Percentiles rank a stretch among this genome's conserved stretches.
These are phyloP conservation scores for Melanotaenia nigrans DNA, from an alignment of 2,797 vertebrate species.

Conservation along the genomic window DNA sequence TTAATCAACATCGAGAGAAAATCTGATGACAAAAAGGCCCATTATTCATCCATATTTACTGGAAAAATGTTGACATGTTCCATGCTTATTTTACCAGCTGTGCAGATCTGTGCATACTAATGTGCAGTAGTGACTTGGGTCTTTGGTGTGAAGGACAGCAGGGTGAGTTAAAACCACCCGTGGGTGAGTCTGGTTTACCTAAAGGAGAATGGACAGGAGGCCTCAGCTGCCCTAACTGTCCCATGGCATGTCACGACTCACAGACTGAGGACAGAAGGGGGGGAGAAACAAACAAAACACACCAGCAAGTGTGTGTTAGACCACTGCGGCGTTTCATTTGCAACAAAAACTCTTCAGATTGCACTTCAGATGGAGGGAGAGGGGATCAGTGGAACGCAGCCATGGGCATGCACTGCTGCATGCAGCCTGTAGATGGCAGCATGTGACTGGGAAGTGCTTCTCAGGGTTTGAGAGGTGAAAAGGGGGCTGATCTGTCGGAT, in stretches of 20 bases:
- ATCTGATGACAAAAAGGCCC: background rate
- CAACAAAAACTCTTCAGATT: conserved; percentile 47
- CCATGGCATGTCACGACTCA: conserved; percentile 85
- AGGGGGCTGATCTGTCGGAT: background rate
- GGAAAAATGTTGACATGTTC: too few species aligned
- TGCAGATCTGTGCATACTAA: conserved; percentile 18
- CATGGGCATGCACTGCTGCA: conserved; percentile 17
- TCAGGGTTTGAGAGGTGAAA: background rate
- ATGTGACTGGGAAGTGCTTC: conserved; percentile 18
- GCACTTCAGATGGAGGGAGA: conserved; percentile 33
- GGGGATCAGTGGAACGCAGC: conserved; percentile 17
- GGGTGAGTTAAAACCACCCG: conserved; percentile 44
- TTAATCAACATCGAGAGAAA: too few species aligned
- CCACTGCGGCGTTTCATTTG: conserved; percentile 31
- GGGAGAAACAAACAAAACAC: conserved; percentile 48
- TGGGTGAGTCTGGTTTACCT: conserved; percentile 77
- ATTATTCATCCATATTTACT: background rate
- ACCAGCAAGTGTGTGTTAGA: conserved; percentile 78
- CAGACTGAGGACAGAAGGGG: conserved; percentile 84
- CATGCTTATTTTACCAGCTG: background rate
- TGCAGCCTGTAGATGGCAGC: conserved; percentile 70
- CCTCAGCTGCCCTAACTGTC: conserved; percentile 83
- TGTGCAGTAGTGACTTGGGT: conserved; percentile 31
- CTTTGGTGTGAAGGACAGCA: conserved; percentile 30
- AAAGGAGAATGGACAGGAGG: conserved; percentile 71